Conservation (phyloP, 1,140 invertebrate genomes). For the Zaprionus camerounensis region DNA sequence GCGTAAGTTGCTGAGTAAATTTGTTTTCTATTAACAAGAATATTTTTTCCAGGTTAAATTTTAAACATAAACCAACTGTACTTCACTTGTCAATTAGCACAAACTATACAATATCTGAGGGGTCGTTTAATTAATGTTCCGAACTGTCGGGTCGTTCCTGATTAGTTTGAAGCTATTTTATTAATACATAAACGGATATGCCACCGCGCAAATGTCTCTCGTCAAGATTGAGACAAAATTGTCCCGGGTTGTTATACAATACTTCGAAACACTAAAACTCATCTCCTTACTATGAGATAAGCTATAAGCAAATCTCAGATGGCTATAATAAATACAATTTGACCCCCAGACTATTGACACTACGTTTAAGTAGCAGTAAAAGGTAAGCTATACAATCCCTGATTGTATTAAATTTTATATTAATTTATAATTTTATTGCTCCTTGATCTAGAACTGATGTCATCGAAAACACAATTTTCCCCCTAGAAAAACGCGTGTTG, state of each 20-base stretch:
- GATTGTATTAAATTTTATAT: no score
- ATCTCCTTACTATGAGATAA: slow-evolving; percentile 32
- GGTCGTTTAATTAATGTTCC: slow-evolving; percentile 24
- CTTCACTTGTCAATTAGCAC: slow-evolving; percentile 31
- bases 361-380: slow-evolving; percentile 19
- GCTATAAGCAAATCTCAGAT: slow-evolving; percentile 29
- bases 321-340: slow-evolving; percentile 29
- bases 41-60: slow-evolving; percentile 12
- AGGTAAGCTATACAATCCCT: not conserved
- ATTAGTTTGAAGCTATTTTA: slow-evolving; percentile 41
- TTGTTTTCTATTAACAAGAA: not conserved
- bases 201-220: slow-evolving; percentile 40
- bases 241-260: slow-evolving; percentile 34
- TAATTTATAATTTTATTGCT: not conserved
- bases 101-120: slow-evolving; percentile 18
- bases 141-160: slow-evolving; percentile 31
- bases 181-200: slow-evolving; percentile 29
- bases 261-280: slow-evolving; percentile 4
- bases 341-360: slow-evolving; percentile 24
- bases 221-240: slow-evolving; percentile 34
- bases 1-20: not conserved
- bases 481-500: slow-evolving; percentile 13
- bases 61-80: slow-evolving; percentile 6
- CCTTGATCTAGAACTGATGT: slow-evolving; percentile 8
- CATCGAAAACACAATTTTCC: slow-evolving; percentile 12